Percentiles rank a stretch among this genome's conserved stretches.
These are phyloP conservation scores for Megaceryle alcyon DNA, from an alignment of 2,797 vertebrate genomes.

Conservation along the genomic window DNA sequence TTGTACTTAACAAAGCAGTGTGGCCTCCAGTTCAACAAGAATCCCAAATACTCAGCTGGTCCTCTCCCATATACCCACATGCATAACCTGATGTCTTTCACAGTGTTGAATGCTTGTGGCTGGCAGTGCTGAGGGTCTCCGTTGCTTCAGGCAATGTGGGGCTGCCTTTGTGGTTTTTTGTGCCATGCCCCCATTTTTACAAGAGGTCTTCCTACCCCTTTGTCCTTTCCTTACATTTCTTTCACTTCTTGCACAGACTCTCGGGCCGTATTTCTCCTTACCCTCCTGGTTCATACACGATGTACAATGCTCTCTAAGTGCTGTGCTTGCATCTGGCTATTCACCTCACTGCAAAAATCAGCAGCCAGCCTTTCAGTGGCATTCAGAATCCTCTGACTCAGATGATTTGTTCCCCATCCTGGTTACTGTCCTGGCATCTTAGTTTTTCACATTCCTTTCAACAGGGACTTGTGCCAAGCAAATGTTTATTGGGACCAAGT, in stretches of 20 bases:
- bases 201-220: background rate
- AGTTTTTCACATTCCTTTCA: background rate
- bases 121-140: background rate
- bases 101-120: background rate
- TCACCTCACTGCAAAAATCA: background rate
- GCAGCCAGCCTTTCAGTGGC: background rate
- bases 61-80: background rate
- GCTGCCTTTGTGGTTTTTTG: background rate
- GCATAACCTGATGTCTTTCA: background rate
- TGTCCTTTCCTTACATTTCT: background rate
- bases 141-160: background rate
- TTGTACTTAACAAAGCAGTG: background rate
- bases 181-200: background rate
- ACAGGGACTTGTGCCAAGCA: background rate
- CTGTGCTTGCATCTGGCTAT: background rate
- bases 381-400: background rate
- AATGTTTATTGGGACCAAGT: background rate
- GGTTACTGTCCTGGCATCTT: background rate
- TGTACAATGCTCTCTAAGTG: background rate
- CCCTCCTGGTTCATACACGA: fast-evolving
- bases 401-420: background rate
- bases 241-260: background rate
- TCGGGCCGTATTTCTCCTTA: background rate
- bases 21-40: background rate
- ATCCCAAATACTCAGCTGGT: background rate